These are phyloP conservation scores for Ictalurus punctatus DNA, from an alignment of 2,113 vertebrate species.

Conservation along the genomic window DNA sequence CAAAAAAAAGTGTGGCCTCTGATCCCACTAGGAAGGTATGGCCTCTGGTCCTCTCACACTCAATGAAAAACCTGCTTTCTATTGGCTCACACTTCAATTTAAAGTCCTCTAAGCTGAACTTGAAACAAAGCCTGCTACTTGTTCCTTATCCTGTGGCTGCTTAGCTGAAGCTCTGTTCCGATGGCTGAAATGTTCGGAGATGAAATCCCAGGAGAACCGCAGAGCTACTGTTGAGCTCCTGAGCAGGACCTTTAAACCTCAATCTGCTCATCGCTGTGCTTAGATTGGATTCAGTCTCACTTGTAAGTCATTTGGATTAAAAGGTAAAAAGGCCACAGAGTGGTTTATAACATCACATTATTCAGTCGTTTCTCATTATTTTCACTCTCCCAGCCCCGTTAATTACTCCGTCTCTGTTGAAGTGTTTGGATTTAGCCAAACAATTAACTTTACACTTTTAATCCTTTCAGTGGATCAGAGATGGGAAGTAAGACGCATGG, in stretches of 20 bases:
- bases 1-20: background rate
- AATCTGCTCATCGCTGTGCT: background rate
- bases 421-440: slow-evolving; percentile 17
- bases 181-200: background rate
- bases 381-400: slow-evolving; percentile 1
- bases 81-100: background rate
- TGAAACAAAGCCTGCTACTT: background rate
- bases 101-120: background rate
- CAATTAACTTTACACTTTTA: slow-evolving; percentile 18
- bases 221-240: background rate
- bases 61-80: background rate
- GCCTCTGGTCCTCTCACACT: background rate
- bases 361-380: background rate
- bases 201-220: background rate
- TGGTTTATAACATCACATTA: background rate
- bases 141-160: background rate
- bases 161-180: background rate
- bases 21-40: background rate
- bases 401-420: slow-evolving; percentile 25
- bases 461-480: slow-evolving; percentile 21
- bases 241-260: background rate
- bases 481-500: no score
- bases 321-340: slow-evolving; percentile 4
- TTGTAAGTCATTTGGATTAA: slow-evolving; percentile 6
- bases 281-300: background rate